A percentile compares a stretch with the other conserved stretches of the same genome.
These are phyloP conservation scores for Himalopsyche anomala DNA, from an alignment of 2,888 invertebrate genomes.

Conservation along the genomic window DNA sequence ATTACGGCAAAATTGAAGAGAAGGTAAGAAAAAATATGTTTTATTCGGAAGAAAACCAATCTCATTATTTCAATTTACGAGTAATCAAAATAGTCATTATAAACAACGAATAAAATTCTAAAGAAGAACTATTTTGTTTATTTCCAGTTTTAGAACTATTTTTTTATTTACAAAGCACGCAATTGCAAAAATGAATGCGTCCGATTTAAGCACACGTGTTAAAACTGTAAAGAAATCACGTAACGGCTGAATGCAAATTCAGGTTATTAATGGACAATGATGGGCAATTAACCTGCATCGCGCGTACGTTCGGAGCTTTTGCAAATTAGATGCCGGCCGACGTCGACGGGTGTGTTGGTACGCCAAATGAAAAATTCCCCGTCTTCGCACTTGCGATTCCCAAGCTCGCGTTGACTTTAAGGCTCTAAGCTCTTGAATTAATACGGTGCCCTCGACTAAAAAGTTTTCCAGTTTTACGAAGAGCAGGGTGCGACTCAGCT, in stretches of 20 bases:
- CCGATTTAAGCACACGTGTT: background rate
- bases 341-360: constrained; percentile 12
- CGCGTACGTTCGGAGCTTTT: constrained; percentile 27
- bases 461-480: background rate
- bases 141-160: background rate
- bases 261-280: constrained; percentile 55
- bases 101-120: no score
- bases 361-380: constrained; percentile 48
- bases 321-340: constrained; percentile 39
- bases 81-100: no score
- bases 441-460: constrained; percentile 44
- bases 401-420: constrained; percentile 46
- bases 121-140: no score
- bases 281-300: constrained; percentile 41
- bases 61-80: no score
- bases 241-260: constrained; percentile 47
- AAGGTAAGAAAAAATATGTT: background rate
- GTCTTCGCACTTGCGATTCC: constrained; percentile 28
- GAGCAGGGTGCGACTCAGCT: background rate
- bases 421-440: constrained; percentile 43
- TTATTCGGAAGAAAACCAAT: background rate
- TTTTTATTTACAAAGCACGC: background rate
- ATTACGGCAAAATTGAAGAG: background rate
- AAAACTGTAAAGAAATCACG: constrained; percentile 6
- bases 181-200: background rate